These are phyloP conservation scores for Lethrus apterus DNA, from an alignment of 1,140 invertebrate genomes.

Conservation along the genomic window DNA sequence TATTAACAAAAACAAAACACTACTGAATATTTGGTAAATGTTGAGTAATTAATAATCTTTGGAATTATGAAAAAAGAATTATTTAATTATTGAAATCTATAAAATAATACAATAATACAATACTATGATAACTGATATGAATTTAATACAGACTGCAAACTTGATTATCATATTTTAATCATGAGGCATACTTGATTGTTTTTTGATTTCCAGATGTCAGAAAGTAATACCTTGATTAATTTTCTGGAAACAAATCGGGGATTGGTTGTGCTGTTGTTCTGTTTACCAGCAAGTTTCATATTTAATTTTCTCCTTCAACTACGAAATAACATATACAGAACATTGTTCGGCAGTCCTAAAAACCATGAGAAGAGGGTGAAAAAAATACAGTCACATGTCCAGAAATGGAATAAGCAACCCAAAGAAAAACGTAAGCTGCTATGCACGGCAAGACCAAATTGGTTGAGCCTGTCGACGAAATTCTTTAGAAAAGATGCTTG, in stretches of 20 bases:
- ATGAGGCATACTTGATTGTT: too few species aligned
- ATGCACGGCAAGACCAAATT: constrained; percentile 59
- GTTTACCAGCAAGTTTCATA: constrained; percentile 57
- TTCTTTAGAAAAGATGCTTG: constrained; percentile 58
- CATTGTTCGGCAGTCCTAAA: constrained; percentile 41
- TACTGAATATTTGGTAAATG: too few species aligned
- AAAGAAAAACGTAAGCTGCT: constrained; percentile 46
- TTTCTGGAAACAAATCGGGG: constrained; percentile 59
- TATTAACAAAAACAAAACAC: too few species aligned
- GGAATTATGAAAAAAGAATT: too few species aligned
- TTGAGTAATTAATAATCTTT: too few species aligned
- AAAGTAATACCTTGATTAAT: constrained; percentile 40
- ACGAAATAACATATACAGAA: constrained; percentile 42
- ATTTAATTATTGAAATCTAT: too few species aligned
- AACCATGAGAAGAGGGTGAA: constrained; percentile 50
- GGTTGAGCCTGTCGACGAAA: constrained; percentile 58
- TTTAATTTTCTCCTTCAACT: constrained; percentile 49
- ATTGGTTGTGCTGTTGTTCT: constrained; percentile 56
- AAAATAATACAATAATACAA: not conserved
- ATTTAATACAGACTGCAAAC: too few species aligned
- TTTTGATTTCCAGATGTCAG: too few species aligned
- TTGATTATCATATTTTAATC: too few species aligned
- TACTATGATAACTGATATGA: too few species aligned
- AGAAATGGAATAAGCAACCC: constrained; percentile 51
- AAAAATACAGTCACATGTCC: constrained; percentile 51